These are phyloP conservation scores for Dromococcyx pavoninus DNA, from an alignment of 2,797 vertebrate species.

Conservation along the genomic window DNA sequence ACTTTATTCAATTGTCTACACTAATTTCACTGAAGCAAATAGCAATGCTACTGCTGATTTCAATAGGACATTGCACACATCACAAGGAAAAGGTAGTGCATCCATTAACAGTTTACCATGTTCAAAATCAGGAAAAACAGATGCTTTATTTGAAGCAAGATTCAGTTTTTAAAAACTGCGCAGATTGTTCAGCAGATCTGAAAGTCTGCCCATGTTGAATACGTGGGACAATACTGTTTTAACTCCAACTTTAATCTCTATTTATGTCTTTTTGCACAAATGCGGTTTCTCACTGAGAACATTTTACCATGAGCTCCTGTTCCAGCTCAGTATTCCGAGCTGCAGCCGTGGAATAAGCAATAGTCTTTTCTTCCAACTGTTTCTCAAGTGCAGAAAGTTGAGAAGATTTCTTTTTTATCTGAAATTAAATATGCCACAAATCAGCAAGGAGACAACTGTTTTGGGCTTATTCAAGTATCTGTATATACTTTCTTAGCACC, in stretches of 20 bases:
- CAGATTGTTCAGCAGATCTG: background rate
- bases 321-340: constrained; percentile 84
- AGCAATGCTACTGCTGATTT: background rate
- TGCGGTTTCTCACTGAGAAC: background rate
- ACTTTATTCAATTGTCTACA: background rate
- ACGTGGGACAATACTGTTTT: background rate
- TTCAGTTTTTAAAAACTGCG: background rate
- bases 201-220: background rate
- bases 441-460: background rate
- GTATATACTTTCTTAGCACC: background rate
- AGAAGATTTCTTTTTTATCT: constrained; percentile 85
- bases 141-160: background rate
- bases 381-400: constrained; percentile 84
- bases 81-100: background rate
- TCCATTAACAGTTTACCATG: background rate
- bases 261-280: background rate
- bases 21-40: background rate
- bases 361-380: constrained; percentile 87
- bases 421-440: constrained; percentile 52
- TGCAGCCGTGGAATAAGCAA: constrained; percentile 79
- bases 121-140: background rate
- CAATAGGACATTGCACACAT: background rate
- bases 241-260: background rate
- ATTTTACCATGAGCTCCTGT: constrained; percentile 83
- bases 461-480: background rate